Conservation (phyloP, 2,797 vertebrate species). For the Caiman crocodilus region DNA sequence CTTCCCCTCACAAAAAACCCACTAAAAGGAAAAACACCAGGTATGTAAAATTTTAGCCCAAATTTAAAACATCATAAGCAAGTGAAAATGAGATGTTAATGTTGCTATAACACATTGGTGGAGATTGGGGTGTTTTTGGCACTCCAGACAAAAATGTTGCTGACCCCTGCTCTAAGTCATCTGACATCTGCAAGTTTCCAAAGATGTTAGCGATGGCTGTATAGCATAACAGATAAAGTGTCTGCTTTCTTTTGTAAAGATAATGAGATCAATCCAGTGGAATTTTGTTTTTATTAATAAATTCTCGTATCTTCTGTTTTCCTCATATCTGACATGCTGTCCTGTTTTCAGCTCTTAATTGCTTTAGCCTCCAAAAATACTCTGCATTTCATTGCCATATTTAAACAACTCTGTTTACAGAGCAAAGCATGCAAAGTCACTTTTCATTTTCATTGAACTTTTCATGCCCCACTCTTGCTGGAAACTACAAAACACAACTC, state of each 20-base stretch:
- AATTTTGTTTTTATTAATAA: constrained; percentile 43
- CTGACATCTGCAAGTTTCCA: constrained; percentile 36
- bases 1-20: too few species aligned
- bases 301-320: constrained; percentile 37
- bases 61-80: too few species aligned
- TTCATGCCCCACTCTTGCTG: neutral
- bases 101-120: too few species aligned
- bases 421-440: neutral
- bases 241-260: constrained; percentile 43
- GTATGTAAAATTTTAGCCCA: too few species aligned
- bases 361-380: constrained; percentile 48
- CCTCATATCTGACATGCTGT: constrained; percentile 1
- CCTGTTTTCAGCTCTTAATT: constrained; percentile 62
- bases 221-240: constrained; percentile 26
- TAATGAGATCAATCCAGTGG: constrained; percentile 59
- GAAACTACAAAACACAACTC: neutral
- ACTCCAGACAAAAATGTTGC: too few species aligned
- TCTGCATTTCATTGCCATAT: neutral
- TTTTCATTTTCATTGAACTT: neutral
- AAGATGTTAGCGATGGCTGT: neutral
- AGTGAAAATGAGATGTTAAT: too few species aligned
- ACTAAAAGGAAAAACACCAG: too few species aligned
- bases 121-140: too few species aligned
- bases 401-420: neutral
- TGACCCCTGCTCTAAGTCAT: too few species aligned